Conservation (phyloP, 2,888 invertebrate genomes). For the Ormyrus thymus region DNA sequence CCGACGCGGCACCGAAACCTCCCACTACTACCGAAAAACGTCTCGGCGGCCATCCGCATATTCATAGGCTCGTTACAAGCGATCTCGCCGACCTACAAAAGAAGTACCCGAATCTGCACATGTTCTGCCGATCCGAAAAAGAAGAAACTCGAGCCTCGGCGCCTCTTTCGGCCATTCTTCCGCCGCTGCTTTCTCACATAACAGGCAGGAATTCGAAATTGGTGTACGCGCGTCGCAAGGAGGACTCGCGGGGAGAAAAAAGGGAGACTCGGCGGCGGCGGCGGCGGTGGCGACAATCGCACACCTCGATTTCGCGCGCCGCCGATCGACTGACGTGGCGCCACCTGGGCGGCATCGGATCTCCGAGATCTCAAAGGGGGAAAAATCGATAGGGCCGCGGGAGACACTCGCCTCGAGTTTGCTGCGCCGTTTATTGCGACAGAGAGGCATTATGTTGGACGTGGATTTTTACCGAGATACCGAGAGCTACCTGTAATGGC, state of each 20-base stretch:
- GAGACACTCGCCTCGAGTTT: background rate
- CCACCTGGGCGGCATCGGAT: conserved; percentile 53
- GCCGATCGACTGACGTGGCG: conserved; percentile 52
- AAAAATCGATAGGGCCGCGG: background rate
- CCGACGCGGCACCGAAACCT: too few relatives aligned
- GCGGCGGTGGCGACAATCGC: conserved; percentile 23
- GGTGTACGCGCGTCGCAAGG: conserved; percentile 26
- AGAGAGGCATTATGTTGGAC: conserved; percentile 33
- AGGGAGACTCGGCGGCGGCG: conserved; percentile 9
- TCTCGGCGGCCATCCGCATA: background rate
- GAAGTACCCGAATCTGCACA: background rate
- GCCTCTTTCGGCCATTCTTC: conserved; percentile 28
- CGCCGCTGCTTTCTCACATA: conserved; percentile 11
- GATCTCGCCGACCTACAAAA: background rate
- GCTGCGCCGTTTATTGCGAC: conserved; percentile 35
- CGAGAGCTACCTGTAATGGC: too few relatives aligned
- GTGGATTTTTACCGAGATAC: conserved; percentile 21
- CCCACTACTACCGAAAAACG: too few relatives aligned
- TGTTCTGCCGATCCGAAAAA: background rate
- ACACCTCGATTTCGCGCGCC: conserved; percentile 19
- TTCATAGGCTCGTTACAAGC: conserved; percentile 31
- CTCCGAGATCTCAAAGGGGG: conserved; percentile 49
- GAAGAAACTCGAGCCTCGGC: conserved; percentile 1
- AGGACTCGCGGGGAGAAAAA: background rate
- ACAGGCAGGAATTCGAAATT: conserved; percentile 45